Evolutionary conservation across 2,888 invertebrate genomes (phyloP), one percentile per base, ranked within the genome.

Genomic region (Petrolisthes cinctipes): DNA sequence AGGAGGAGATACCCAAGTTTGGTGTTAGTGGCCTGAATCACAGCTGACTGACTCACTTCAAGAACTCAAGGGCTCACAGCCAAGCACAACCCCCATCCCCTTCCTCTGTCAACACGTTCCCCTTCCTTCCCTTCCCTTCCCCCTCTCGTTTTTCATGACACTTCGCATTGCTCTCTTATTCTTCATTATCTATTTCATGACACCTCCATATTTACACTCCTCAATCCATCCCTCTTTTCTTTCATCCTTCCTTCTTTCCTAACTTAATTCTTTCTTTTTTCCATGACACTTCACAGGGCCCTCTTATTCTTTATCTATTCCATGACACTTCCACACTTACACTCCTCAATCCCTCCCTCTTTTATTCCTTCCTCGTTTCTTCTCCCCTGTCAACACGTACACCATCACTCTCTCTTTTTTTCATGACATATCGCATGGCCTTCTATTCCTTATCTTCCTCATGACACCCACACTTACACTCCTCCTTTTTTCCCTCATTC

Each of bases 141-240:
- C 75, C 23, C 17, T 23, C 75, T 23, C 75, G 11, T 17, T 51
- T 37, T 9, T 37, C 51, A 51, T 17, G 17, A 51, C 76, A 5
- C 7, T 76, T 37, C 1, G 5, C 37, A 20, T 4, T 51, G 37
- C 17, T 11, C 76, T 51, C 1, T 51, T 51, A 6, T 51, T 11
- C 9, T 51, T 14, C 73, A 4, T 9, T 9, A n/a, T 20, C 37
- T 0, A 5, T 61, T 23, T 51, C 66, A 17, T 23, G 4, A 57
- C 51, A n/a, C 51, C 71, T 14, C 51, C 82, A 54, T 23, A 57
- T n/a, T 82, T 23, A 17, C 82, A n/a, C 82, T 71, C 68, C 56
- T 68, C 51, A 7, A 14, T 53, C 6, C 56, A 5, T 61, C 53
- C 54, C 2, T 79, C 53, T 53, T 51, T 20, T n/a, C 56, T 11